Evolutionary conservation across 2,888 invertebrate species (phyloP), one percentile per base, ranked within the genome.

Genomic region (Hipparchia sbordonii): DNA sequence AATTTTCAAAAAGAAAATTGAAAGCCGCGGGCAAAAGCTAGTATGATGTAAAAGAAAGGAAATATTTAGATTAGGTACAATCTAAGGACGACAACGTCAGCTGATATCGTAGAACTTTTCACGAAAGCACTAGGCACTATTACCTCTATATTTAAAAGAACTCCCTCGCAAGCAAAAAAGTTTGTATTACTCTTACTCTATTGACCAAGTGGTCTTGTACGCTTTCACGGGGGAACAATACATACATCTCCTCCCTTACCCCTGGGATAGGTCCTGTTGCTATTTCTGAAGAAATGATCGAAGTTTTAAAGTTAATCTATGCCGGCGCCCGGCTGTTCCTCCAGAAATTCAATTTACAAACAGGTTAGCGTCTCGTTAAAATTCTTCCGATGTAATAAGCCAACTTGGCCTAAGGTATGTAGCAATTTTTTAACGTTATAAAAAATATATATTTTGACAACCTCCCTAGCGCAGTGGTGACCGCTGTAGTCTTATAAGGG

Each of bases 331-430:
- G 88, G 90, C 90, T 90, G 92, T 89, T 89, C 83, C 85, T 85
- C 6, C 85, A 83, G 82, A 89, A 92, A 93, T 92, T 92, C 90
- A 93, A 93, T 93, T 93, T 92, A 85, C 88, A 89, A 90, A 91
- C 92, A 92, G 93, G 92, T 93, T 92, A 88, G 86, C 89, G 86
- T 88, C 91, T 92, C 85, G 91, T 92, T 91, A 91, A 92, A 91
- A 92, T 92, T 92, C 91, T 90, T 89, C 82, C 84, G 86, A 85
- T 89, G 91, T 91, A 89, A 90, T 91, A 91, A 91, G 88, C 87
- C 83, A 82, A 84, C 82, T 87, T 84, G 80, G 75, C 71, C 73
- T 67, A 73, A 70, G 76, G 74, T 74, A 23, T 1, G 23, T 76
- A 71, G 66, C 76, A 39, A 72, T 67, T 71, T 71, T 63, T 33